A percentile compares a stretch with the other conserved stretches of the same genome.
These are phyloP conservation scores for Lamellibrachia columna DNA, from an alignment of 2,888 invertebrate genomes.

Conservation along the genomic window DNA sequence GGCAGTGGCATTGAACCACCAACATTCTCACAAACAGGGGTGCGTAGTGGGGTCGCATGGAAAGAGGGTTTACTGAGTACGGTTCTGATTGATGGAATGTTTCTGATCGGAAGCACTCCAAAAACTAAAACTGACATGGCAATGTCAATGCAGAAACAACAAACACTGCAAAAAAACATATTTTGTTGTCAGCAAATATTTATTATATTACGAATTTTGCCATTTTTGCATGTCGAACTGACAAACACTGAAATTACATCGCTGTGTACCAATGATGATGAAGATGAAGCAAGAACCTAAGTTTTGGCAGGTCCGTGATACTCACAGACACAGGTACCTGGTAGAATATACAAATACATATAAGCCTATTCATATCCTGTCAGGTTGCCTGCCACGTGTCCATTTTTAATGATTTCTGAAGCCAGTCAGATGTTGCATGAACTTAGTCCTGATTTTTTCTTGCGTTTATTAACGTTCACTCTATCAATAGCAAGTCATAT, in stretches of 20 bases:
- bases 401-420: neutral
- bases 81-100: neutral
- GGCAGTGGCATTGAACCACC: neutral
- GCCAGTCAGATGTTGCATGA: no score
- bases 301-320: neutral
- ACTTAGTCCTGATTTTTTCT: no score
- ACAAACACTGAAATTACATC: neutral
- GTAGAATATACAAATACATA: neutral
- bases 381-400: neutral
- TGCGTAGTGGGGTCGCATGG: neutral
- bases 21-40: neutral
- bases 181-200: conserved; percentile 9
- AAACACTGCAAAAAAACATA: neutral
- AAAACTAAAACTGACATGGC: neutral
- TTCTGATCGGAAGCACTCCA: neutral
- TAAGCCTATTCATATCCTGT: neutral
- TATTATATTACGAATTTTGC: neutral
- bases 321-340: neutral
- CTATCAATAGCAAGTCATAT: no score
- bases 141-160: neutral
- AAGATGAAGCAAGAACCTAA: neutral
- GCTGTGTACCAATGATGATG: neutral
- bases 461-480: no score
- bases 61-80: neutral
- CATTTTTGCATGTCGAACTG: neutral